Conservation (phyloP, 2,797 vertebrate species). For the Lophotriccus pileatus region DNA sequence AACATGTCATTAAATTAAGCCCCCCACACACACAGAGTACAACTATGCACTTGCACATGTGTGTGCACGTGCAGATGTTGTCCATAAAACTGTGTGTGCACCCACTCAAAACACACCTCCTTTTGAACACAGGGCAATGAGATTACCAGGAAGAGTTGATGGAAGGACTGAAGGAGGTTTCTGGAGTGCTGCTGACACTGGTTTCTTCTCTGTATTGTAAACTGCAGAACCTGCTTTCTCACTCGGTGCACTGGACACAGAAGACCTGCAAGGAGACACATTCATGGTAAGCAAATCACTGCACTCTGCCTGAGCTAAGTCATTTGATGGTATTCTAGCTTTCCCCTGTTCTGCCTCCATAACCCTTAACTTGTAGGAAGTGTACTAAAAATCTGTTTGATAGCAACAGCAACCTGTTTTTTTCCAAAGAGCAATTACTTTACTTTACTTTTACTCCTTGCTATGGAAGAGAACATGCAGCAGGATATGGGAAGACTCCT, state of each 20-base stretch:
- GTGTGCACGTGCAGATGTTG: background rate
- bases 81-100: background rate
- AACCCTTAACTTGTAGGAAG: background rate
- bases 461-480: background rate
- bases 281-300: background rate
- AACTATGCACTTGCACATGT: background rate
- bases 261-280: background rate
- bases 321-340: background rate
- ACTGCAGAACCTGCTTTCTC: background rate
- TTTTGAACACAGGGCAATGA: background rate
- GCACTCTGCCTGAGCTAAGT: background rate
- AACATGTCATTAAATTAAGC: background rate
- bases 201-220: background rate
- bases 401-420: background rate
- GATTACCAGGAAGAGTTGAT: conserved; percentile 50
- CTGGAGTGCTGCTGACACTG: background rate
- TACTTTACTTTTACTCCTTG: background rate
- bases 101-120: background rate
- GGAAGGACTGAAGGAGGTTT: background rate
- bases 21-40: background rate
- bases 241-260: background rate
- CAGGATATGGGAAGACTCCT: background rate
- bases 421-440: background rate
- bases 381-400: background rate
- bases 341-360: background rate